These are phyloP conservation scores for Autographa gamma DNA, from an alignment of 2,888 invertebrate species.

Conservation along the genomic window DNA sequence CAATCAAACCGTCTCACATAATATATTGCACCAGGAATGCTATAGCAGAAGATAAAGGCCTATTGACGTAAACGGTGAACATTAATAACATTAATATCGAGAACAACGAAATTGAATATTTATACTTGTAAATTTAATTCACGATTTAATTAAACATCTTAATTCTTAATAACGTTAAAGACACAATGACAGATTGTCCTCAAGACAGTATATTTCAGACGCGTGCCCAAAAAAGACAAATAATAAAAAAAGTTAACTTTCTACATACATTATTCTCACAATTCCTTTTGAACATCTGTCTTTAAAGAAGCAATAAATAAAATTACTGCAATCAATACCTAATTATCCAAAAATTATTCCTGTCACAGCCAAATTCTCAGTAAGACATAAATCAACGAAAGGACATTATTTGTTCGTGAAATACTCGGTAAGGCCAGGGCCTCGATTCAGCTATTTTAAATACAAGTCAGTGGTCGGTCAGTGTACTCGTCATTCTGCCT, in stretches of 20 bases:
- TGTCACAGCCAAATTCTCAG: constrained; percentile 53
- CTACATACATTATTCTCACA: constrained; percentile 52
- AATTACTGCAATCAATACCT: constrained; percentile 52
- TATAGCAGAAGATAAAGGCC: constrained; percentile 36
- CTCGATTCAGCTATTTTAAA: too few relatives aligned
- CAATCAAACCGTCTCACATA: constrained; percentile 47
- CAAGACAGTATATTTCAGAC: constrained; percentile 30
- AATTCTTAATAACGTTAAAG: constrained; percentile 24
- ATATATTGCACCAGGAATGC: constrained; percentile 31
- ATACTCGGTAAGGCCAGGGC: constrained; percentile 37
- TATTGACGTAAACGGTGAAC: constrained; percentile 35
- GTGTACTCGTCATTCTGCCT: too few relatives aligned
- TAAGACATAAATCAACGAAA: constrained; percentile 60
- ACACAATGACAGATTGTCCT: constrained; percentile 27
- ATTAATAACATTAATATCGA: constrained; percentile 19
- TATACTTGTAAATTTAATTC: neutral
- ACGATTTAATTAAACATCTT: constrained; percentile 20
- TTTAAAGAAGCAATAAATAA: constrained; percentile 56
- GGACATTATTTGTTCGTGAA: constrained; percentile 56
- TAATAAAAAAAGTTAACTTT: constrained; percentile 53
- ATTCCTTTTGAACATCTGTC: constrained; percentile 44
- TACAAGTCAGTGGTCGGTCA: too few relatives aligned
- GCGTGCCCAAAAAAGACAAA: constrained; percentile 39
- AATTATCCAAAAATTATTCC: constrained; percentile 51
- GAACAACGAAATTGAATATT: neutral